phyloP scores from a whole-genome alignment of 2,888 invertebrate genomes.

The Drosophila sordidula region DNA sequence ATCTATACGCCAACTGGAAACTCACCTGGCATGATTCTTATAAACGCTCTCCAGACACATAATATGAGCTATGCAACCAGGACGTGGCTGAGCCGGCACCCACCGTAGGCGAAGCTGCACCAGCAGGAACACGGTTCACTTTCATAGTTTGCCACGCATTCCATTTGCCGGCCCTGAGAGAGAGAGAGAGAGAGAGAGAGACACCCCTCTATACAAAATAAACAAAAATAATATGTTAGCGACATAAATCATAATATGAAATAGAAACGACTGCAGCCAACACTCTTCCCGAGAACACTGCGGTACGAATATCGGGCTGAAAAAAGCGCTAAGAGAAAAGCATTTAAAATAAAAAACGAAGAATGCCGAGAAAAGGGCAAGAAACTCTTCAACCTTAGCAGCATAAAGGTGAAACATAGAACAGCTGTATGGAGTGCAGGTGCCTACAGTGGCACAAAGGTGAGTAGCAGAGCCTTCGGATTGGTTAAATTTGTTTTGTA shows the following conservation, averaged over 20 bases:
- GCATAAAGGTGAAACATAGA: slow-evolving; percentile 27
- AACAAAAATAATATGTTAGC: slow-evolving; percentile 83
- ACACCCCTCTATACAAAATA: slow-evolving; percentile 68
- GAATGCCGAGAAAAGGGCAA: slow-evolving; percentile 5
- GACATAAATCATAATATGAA: slow-evolving; percentile 82
- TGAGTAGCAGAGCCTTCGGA: background rate
- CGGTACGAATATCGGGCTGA: slow-evolving; percentile 20
- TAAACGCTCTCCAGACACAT: slow-evolving; percentile 55
- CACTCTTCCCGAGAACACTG: slow-evolving; percentile 15
- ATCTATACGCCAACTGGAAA: slow-evolving; percentile 39
- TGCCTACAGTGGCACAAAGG: slow-evolving; percentile 20
- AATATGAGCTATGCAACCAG: slow-evolving; percentile 67
- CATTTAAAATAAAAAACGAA: slow-evolving; percentile 34
- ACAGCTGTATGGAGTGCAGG: slow-evolving; percentile 20
- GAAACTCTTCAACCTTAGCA: slow-evolving; percentile 9
- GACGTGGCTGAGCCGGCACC: slow-evolving; percentile 57
- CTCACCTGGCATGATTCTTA: slow-evolving; percentile 51
- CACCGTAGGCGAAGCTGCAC: slow-evolving; percentile 18
- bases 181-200: background rate
- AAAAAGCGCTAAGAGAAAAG: slow-evolving; percentile 19
- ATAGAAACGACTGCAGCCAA: slow-evolving; percentile 58
- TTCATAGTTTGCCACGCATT: slow-evolving; percentile 23
- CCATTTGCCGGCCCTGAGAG: background rate
- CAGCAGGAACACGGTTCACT: slow-evolving; percentile 12
- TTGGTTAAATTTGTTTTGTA: background rate